phyloP scores from a whole-genome alignment of 2,113 vertebrate species.

The Eudyptes chrysolophus region DNA sequence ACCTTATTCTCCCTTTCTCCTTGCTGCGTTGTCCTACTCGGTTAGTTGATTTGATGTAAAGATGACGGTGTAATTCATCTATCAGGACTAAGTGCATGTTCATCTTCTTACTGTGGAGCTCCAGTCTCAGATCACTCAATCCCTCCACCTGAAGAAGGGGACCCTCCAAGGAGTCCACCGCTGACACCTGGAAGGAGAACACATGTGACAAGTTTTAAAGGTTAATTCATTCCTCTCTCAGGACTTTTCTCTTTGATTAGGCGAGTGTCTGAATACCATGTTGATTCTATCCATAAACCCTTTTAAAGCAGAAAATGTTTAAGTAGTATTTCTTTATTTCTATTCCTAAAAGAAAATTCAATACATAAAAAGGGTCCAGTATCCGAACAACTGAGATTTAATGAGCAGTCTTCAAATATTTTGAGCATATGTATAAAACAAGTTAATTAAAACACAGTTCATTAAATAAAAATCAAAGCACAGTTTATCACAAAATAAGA shows the following conservation, averaged over 20 bases:
- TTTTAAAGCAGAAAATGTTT: background rate
- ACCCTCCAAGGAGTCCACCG: conserved; percentile 91
- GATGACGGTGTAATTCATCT: conserved; percentile 93
- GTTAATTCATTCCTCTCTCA: background rate
- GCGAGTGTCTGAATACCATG: background rate
- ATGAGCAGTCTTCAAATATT: background rate
- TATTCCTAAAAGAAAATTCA: background rate
- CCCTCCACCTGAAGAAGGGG: conserved; percentile 94
- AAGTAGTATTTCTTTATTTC: background rate
- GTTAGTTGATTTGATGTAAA: conserved; percentile 96
- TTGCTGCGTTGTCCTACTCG: conserved; percentile 84
- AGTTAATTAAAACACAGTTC: background rate
- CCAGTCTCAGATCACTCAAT: conserved; percentile 90
- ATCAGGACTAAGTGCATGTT: conserved; percentile 96
- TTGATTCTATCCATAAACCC: background rate
- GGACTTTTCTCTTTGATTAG: background rate
- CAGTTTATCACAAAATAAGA: background rate
- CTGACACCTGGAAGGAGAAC: conserved; percentile 83
- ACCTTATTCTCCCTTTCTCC: conserved; percentile 80
- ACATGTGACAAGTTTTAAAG: accelerated
- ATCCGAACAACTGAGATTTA: background rate
- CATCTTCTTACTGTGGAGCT: conserved; percentile 98
- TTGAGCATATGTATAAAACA: background rate
- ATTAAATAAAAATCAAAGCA: background rate
- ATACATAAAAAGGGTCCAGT: background rate